Conservation (phyloP, 1,140 invertebrate genomes). For the Elysia chlorotica region DNA sequence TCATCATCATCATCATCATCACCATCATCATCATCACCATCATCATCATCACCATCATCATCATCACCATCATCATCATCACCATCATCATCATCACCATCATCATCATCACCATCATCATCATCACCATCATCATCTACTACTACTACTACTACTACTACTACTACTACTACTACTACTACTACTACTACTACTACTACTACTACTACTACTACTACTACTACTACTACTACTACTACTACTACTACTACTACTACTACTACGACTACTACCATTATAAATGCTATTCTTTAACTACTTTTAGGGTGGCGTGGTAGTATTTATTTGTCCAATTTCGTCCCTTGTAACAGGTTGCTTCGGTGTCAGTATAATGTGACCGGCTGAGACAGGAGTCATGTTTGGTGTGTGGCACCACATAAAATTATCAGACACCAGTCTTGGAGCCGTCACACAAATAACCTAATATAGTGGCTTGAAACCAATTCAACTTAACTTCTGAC, state of each 20-base stretch:
- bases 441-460: too few species aligned
- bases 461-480: too few species aligned
- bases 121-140: background rate
- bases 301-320: too few species aligned
- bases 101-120: background rate
- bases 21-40: background rate
- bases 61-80: background rate
- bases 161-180: constrained; percentile 5
- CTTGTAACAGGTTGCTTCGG: too few species aligned
- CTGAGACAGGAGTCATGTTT: too few species aligned
- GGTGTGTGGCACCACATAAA: too few species aligned
- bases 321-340: too few species aligned
- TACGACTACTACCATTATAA: constrained; percentile 2
- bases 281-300: too few species aligned
- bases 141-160: background rate
- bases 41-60: background rate
- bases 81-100: background rate
- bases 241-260: background rate
- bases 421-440: too few species aligned
- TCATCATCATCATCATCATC: background rate
- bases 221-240: background rate
- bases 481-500: too few species aligned
- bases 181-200: constrained; percentile 1
- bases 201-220: background rate
- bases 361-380: too few species aligned